These are phyloP conservation scores for Cotesia typhae DNA, from an alignment of 1,140 invertebrate species.

Conservation along the genomic window DNA sequence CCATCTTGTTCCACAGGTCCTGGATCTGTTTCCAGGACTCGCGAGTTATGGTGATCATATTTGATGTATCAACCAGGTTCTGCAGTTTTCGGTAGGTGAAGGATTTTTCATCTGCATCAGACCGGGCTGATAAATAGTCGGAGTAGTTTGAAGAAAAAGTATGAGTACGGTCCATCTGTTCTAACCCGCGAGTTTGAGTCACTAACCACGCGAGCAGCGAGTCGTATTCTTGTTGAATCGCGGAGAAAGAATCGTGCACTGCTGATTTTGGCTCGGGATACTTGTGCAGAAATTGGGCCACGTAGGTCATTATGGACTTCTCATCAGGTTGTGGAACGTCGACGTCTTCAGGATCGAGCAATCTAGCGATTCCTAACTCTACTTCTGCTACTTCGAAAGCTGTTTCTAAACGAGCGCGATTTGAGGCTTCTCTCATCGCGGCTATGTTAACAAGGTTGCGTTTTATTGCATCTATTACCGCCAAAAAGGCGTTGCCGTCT, in stretches of 20 bases:
- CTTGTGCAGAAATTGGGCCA: constrained; percentile 97
- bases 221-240: constrained; percentile 83
- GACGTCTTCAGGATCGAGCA: constrained; percentile 96
- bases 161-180: constrained; percentile 67
- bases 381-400: constrained; percentile 94
- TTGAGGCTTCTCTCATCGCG: constrained; percentile 79
- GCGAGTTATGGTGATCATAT: constrained; percentile 78
- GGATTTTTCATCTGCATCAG: constrained; percentile 76
- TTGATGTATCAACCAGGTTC: constrained; percentile 79
- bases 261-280: constrained; percentile 84
- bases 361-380: constrained; percentile 90
- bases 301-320: constrained; percentile 99
- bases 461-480: constrained; percentile 94
- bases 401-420: constrained; percentile 85
- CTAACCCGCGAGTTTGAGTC: constrained; percentile 76
- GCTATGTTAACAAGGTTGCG: constrained; percentile 91
- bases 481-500: constrained; percentile 95
- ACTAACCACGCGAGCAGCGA: constrained; percentile 82
- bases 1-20: constrained; percentile 78
- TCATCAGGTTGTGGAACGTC: constrained; percentile 97
- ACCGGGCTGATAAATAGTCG: constrained; percentile 76
- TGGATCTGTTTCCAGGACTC: constrained; percentile 84
- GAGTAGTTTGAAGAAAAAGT: constrained; percentile 64
- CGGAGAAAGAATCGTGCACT: constrained; percentile 74
- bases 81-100: constrained; percentile 77